These are phyloP conservation scores for Actinemys pallida DNA, from an alignment of 2,113 vertebrate species.

Conservation along the genomic window DNA sequence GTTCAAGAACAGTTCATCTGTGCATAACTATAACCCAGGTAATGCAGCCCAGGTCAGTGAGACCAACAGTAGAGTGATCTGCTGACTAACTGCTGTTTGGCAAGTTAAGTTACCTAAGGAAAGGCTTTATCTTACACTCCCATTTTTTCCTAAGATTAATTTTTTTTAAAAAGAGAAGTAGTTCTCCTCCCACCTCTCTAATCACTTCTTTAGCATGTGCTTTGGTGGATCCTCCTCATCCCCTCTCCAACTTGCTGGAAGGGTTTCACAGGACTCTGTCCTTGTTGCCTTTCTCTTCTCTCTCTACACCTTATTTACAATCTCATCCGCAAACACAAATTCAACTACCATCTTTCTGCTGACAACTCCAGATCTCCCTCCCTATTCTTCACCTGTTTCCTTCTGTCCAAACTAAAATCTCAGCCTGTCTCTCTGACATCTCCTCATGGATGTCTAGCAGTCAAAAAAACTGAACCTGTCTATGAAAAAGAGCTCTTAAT, in stretches of 20 bases:
- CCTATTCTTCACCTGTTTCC: neutral
- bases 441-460: neutral
- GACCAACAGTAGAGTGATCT: conserved; percentile 34
- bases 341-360: neutral
- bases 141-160: conserved; percentile 59
- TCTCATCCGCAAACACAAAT: neutral
- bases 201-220: conserved; percentile 29
- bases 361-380: neutral
- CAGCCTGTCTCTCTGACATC: neutral
- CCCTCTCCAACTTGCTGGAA: neutral
- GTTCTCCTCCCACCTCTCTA: neutral
- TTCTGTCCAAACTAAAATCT: neutral
- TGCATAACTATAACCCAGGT: conserved; percentile 41
- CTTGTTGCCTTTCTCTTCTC: neutral
- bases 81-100: conserved; percentile 54
- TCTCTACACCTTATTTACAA: neutral
- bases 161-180: conserved; percentile 33
- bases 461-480: neutral
- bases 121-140: conserved; percentile 51
- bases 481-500: neutral
- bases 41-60: conserved; percentile 46
- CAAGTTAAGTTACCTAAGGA: conserved; percentile 52
- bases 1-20: conserved; percentile 41
- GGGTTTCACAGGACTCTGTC: neutral
- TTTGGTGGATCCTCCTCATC: conserved; percentile 6